Percentiles rank a stretch among this genome's conserved stretches.
Conservation (phyloP, 2,113 vertebrate species). For the Thamnophis sirtalis region DNA sequence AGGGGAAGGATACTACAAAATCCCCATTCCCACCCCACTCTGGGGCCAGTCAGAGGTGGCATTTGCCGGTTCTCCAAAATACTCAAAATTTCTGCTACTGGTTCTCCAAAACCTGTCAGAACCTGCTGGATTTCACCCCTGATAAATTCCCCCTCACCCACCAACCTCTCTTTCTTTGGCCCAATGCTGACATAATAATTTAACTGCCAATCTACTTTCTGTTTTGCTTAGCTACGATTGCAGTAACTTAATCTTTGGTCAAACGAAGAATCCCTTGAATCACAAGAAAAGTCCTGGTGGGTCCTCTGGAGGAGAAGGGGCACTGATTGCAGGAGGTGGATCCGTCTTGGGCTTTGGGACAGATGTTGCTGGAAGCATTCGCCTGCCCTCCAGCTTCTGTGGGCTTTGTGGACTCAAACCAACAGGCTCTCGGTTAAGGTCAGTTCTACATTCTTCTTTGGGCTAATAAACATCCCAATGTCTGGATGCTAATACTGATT, state of each 20-base stretch:
- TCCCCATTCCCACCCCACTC: too few species aligned
- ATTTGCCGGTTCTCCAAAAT: too few species aligned
- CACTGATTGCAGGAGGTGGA: conserved; percentile 73
- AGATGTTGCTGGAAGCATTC: conserved; percentile 75
- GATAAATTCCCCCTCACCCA: background rate
- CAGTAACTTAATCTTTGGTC: conserved; percentile 74
- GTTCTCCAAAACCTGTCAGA: too few species aligned
- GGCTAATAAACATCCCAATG: background rate
- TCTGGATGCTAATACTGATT: background rate
- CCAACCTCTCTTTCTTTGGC: background rate
- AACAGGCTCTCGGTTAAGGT: conserved; percentile 59
- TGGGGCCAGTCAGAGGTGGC: too few species aligned
- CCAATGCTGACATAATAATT: background rate
- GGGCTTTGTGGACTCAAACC: conserved; percentile 77
- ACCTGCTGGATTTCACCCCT: too few species aligned
- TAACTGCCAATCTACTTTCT: background rate
- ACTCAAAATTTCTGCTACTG: too few species aligned
- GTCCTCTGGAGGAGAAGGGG: conserved; percentile 77
- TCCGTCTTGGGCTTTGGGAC: conserved; percentile 74
- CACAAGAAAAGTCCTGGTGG: conserved; percentile 72
- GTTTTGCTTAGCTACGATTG: conserved; percentile 71
- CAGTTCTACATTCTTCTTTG: background rate
- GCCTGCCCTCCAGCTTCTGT: conserved; percentile 74
- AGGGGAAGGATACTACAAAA: too few species aligned
- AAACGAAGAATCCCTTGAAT: conserved; percentile 68